Percentiles rank a stretch among this genome's conserved stretches.
Conservation (phyloP, 1,140 invertebrate species). For the Brachionus calyciflorus region DNA sequence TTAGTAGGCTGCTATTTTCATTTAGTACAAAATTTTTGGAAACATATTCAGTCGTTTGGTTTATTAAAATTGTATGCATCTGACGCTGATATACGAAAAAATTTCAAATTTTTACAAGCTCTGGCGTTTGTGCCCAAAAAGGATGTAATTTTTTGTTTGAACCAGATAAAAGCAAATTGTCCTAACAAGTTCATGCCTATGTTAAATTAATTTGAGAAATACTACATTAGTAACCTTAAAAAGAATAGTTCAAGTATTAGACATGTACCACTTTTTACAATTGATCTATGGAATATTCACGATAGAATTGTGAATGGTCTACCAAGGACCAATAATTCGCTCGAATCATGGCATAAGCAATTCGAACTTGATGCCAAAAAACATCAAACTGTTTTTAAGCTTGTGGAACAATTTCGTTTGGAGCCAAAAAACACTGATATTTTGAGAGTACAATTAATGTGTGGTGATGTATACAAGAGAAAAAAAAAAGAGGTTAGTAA, state of each 20-base stretch:
- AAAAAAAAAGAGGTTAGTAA: neutral
- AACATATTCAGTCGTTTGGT: neutral
- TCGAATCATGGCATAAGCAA: conserved; percentile 15
- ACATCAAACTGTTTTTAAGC: neutral
- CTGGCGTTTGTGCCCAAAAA: neutral
- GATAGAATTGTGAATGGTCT: neutral
- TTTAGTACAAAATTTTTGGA: neutral
- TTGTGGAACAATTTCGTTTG: conserved; percentile 1
- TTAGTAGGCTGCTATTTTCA: too few species aligned
- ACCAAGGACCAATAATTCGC: neutral
- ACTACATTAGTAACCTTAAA: neutral
- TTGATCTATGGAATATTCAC: neutral
- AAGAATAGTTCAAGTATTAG: neutral
- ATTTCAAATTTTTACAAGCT: neutral
- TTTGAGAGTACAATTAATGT: neutral
- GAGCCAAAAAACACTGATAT: neutral
- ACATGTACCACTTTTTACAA: neutral
- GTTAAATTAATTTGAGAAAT: conserved; percentile 12
- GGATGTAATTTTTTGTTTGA: neutral
- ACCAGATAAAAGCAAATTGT: neutral
- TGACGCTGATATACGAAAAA: neutral
- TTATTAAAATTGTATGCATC: neutral
- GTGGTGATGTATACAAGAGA: conserved; percentile 7
- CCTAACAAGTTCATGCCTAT: neutral
- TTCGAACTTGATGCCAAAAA: neutral